A percentile compares a stretch with the other conserved stretches of the same genome.
phyloP scores from a whole-genome alignment of 1,140 invertebrate genomes.

The Hypothenemus hampei region DNA sequence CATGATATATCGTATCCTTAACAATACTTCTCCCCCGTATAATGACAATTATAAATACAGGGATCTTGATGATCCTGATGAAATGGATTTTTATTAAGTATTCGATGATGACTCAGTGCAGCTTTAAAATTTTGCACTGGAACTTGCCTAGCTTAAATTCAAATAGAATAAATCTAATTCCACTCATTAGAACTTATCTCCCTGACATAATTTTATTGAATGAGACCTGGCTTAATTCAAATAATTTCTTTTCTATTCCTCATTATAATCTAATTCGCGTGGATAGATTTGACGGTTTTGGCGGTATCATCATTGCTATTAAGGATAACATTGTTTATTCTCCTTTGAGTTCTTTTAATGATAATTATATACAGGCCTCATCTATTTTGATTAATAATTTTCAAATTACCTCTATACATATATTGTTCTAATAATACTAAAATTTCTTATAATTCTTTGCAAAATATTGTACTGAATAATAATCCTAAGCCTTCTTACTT shows the following conservation, averaged over 20 bases:
- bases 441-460: neutral
- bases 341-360: constrained; percentile 1
- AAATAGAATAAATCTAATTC: constrained; percentile 1
- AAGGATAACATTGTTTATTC: constrained; percentile 11
- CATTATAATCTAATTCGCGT: constrained; percentile 13
- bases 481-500: neutral
- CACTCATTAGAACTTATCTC: constrained; percentile 2
- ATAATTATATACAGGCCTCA: neutral
- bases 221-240: constrained; percentile 22
- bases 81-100: neutral
- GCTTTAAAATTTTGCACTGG: constrained; percentile 6
- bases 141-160: neutral
- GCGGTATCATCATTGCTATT: constrained; percentile 11
- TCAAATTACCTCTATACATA: neutral
- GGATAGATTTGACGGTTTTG: constrained; percentile 21
- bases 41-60: too few species aligned
- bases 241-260: neutral
- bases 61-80: too few species aligned
- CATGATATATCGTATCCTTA: too few species aligned
- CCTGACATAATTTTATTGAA: constrained; percentile 18
- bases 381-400: too few species aligned
- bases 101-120: neutral
- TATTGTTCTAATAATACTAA: neutral
- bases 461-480: neutral
- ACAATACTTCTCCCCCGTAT: too few species aligned